Base-by-base conservation (phyloP, 2,113 vertebrate genomes). In the Dendropsophus ebraccatus region DNA sequence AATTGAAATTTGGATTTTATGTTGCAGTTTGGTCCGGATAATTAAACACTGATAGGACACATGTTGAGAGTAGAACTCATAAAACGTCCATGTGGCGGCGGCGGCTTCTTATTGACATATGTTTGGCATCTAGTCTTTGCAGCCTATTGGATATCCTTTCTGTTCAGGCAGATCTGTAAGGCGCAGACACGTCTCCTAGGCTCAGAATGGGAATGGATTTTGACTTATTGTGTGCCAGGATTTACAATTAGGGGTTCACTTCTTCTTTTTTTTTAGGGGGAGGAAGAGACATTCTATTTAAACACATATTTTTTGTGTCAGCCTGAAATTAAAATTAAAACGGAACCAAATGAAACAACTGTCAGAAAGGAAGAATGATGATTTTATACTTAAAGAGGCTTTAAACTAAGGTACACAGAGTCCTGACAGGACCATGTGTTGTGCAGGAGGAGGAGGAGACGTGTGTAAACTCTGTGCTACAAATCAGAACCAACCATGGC, bases 191-290 rank as follows among this genome's bases (percentile, higher is more conserved):
- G 47, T 82, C 83, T 91, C 84, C 58, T 89, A 86, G 52, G 58
- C 23, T 88, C 17, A 87, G 78, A 88, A 83, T 50, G 73, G 89
- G 90, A 93, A 90, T 52, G 85, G 49, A 85, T 88, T 91, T 89
- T 90, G 88, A 89, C 90, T 90, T 90, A 89, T 74, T 84, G 88
- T 89, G 89, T 89, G 72, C 84, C 82, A 90, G 82, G 87, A 89
- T 89, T 89, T 81, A 74, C 85, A 87, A 83, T 88, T 50, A 47
- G 78, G 88, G 85, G 76, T 86, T 73, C 19, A 30, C 67, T 23
- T 89, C 88, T 58, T 85, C 52, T 88, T 87, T 65, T 37, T 32
- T 32, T 8, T 5, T 8, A 10, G 28, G 89, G 87, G 89, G 87
- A 86, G 88, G 35, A 87, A 60, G 17, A 76, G 82, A 90, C 87